Conservation (phyloP, 2,888 invertebrate species). For the Melinaea marsaeus region DNA sequence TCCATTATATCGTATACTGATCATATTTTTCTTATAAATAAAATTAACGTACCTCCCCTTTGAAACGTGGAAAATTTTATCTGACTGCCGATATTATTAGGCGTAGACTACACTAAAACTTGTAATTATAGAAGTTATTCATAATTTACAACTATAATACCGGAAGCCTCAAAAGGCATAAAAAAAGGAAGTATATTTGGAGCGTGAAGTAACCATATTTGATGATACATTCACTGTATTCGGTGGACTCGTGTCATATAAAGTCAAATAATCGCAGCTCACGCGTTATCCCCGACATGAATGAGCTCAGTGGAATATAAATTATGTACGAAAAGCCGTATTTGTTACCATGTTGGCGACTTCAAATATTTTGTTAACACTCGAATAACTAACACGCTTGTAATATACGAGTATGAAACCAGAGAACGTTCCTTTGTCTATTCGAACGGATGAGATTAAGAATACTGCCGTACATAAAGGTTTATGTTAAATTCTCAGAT, state of each 20-base stretch:
- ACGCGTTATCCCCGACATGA: conserved; percentile 24
- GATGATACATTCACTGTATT: not conserved
- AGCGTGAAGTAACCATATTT: not conserved
- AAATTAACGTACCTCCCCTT: no score
- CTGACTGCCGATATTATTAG: no score
- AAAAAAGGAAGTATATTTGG: not conserved
- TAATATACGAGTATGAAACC: not conserved
- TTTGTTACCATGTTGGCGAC: conserved; percentile 26
- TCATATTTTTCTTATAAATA: no score
- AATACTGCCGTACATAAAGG: no score
- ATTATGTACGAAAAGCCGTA: conserved; percentile 26
- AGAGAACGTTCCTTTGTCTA: no score
- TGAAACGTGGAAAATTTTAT: no score
- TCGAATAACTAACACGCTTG: not conserved
- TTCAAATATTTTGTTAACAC: conserved; percentile 8
- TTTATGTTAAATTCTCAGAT: no score
- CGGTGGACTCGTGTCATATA: conserved; percentile 12
- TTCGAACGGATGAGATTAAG: no score
- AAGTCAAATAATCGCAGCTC: conserved; percentile 19
- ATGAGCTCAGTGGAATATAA: conserved; percentile 30
- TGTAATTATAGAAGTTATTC: no score
- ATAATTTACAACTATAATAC: not conserved
- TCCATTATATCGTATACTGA: no score
- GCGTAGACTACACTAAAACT: no score
- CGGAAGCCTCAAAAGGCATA: not conserved